Base-by-base conservation (phyloP, 2,113 vertebrate genomes). In the Alaudala cheleensis region DNA sequence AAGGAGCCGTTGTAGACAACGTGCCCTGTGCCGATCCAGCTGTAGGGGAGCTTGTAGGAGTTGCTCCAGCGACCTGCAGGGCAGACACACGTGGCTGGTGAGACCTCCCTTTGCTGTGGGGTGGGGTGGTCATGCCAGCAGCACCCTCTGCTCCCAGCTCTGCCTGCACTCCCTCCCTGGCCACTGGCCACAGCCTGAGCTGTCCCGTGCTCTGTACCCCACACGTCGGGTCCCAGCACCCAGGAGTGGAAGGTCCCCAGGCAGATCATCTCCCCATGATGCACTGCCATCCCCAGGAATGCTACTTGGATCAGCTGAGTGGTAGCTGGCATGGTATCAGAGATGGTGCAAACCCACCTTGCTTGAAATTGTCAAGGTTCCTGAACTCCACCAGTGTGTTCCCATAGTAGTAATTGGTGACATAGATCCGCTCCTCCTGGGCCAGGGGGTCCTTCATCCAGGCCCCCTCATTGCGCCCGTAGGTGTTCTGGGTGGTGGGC, bases 391-490 rank as follows among this genome's bases (percentile, higher is more conserved):
- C 97, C 77, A 99, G 97, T 0, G 98, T 99, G 97, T 99, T 99
- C 77, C 99, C 99, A 0, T 99, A 99, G 90, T 99, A 99, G 89
- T 99, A 99, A 95, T 99, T 99, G 79, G 99, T 99, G 42, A 99
- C 98, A 0, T 99, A 99, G 87, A 99, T 99, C 72, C 98, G 98
- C 83, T 98, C 98, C 22, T 99, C 98, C 53, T 74, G 96, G 26
- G 99, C 98, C 88, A 98, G 96, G 1, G 99, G 99, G 84, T 99
- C 99, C 97, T 99, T 99, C 99, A 99, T 99, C 99, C 99, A 99
- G 23, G 99, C 99, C 6, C 99, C 99, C 90, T 99, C 99, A 0
- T 98, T 99, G 78, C 97, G 98, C 67, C 99, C 99, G 0, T 99
- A 99, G 2, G 98, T 99, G 97, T 99, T 99, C 96, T 99, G 99